phyloP scores from a whole-genome alignment of 2,113 vertebrate genomes.

The Neolamprologus kungweensis region DNA sequence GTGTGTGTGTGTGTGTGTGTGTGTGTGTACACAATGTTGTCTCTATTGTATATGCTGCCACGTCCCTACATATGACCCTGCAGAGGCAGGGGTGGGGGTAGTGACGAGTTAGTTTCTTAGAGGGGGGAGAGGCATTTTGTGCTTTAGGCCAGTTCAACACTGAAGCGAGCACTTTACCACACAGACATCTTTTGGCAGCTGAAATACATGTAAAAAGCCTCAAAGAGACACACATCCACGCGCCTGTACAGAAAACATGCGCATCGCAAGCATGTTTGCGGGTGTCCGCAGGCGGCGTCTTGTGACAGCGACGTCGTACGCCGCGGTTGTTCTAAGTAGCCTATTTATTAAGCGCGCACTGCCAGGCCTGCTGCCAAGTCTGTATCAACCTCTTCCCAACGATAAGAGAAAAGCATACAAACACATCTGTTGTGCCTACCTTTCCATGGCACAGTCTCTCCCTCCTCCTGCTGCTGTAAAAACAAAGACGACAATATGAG shows the following conservation, averaged over 20 bases:
- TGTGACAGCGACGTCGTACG: neutral
- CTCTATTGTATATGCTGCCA: neutral
- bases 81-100: neutral
- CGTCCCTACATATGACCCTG: neutral
- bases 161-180: neutral
- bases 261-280: neutral
- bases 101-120: neutral
- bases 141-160: neutral
- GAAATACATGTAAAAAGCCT: neutral
- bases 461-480: neutral
- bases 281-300: neutral
- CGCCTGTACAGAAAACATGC: neutral
- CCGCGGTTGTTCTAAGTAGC: neutral
- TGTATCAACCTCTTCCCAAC: neutral
- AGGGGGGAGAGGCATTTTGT: neutral
- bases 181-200: neutral
- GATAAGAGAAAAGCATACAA: neutral
- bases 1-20: neutral
- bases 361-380: neutral
- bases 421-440: conserved; percentile 3
- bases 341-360: neutral
- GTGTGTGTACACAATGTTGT: neutral
- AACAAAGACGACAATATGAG: neutral
- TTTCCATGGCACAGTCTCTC: neutral
- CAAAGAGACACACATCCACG: neutral